Evolutionary conservation across 64 coral and sea anemone genomes (phyloP).

Genomic region (Montipora foliosa): DNA sequence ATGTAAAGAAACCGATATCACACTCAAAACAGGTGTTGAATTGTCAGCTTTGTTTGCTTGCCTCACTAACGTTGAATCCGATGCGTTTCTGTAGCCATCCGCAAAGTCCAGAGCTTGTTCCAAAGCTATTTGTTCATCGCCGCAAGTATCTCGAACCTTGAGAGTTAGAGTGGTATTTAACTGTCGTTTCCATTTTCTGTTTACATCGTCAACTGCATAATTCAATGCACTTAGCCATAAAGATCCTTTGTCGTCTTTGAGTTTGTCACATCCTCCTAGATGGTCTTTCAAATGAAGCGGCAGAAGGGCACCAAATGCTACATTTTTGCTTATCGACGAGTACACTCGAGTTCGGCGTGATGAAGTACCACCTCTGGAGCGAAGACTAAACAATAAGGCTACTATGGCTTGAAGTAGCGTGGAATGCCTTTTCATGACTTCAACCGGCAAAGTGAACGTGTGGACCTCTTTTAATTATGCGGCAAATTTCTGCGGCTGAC

Average conservation of each 20-base stretch:
- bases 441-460: background rate
- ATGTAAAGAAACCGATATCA: conserved; percentile 60
- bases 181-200: conserved; percentile 12
- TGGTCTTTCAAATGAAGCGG: conserved; percentile 49
- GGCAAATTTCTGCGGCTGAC: background rate
- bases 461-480: background rate
- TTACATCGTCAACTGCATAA: conserved; percentile 71
- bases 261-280: conserved; percentile 29
- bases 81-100: background rate
- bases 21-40: conserved; percentile 35
- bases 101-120: conserved; percentile 81
- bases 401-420: background rate
- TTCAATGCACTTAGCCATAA: conserved; percentile 76
- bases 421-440: conserved; percentile 1
- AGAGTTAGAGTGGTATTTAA: conserved; percentile 64
- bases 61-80: background rate
- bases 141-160: conserved; percentile 74
- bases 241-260: conserved; percentile 11
- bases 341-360: background rate
- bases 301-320: conserved; percentile 69
- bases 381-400: background rate
- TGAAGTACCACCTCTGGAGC: background rate
- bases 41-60: conserved; percentile 15
- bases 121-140: conserved; percentile 12
- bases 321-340: conserved; percentile 27